phyloP scores from a whole-genome alignment of 2,113 vertebrate species.

The Polypterus bichir region DNA sequence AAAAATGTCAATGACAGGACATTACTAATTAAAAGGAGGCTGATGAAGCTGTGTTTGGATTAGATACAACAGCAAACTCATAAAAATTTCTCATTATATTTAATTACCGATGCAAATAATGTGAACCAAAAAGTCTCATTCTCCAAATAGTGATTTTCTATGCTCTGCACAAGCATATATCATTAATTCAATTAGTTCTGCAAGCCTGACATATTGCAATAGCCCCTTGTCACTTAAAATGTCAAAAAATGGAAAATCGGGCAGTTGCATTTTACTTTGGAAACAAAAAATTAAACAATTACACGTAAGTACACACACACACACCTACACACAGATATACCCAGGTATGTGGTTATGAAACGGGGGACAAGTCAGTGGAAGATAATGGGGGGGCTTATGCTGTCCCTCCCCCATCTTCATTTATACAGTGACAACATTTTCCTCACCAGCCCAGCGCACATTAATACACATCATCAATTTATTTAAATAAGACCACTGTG shows the following conservation, averaged over 20 bases:
- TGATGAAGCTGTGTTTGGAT: slow-evolving; percentile 41
- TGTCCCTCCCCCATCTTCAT: slow-evolving; percentile 4
- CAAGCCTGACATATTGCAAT: slow-evolving; percentile 67
- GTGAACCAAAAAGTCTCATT: slow-evolving; percentile 54
- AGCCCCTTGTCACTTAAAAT: slow-evolving; percentile 57
- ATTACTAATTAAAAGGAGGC: slow-evolving; percentile 29
- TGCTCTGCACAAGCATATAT: slow-evolving; percentile 47
- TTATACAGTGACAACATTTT: slow-evolving; percentile 53
- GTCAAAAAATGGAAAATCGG: slow-evolving; percentile 45
- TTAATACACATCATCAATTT: slow-evolving; percentile 63
- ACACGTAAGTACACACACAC: slow-evolving; percentile 39
- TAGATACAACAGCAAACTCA: slow-evolving; percentile 40
- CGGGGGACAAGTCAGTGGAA: too few relatives aligned
- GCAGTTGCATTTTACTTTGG: slow-evolving; percentile 11
- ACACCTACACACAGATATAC: slow-evolving; percentile 32
- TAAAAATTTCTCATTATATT: slow-evolving; percentile 43
- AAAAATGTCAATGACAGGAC: slow-evolving; percentile 26
- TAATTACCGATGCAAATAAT: slow-evolving; percentile 40
- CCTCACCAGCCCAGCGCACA: slow-evolving; percentile 30
- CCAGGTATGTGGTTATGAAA: too few relatives aligned
- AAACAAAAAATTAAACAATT: slow-evolving; percentile 37
- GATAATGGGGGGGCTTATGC: too few relatives aligned
- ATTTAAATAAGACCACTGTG: slow-evolving; percentile 47
- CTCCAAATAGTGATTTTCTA: slow-evolving; percentile 61
- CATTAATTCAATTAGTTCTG: slow-evolving; percentile 84